These are phyloP conservation scores for Morone saxatilis DNA, from an alignment of 2,113 vertebrate species.

Conservation along the genomic window DNA sequence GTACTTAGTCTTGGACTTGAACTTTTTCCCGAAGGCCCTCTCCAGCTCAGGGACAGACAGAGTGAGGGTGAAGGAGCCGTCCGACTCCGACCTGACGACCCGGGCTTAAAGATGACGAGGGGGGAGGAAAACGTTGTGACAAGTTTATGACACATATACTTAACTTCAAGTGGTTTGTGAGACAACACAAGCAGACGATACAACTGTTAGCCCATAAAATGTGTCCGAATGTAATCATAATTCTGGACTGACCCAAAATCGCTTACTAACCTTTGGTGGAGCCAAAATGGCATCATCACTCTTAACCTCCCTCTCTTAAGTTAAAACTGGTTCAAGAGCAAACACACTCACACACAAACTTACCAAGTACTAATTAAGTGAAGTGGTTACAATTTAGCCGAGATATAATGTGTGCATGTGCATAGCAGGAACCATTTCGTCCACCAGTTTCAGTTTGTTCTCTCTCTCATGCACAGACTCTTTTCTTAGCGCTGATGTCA, in stretches of 20 bases:
- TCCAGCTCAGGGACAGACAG: conserved; percentile 87
- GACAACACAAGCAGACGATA: not conserved
- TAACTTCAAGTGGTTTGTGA: not conserved
- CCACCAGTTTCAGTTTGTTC: conserved; percentile 9
- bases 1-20: conserved; percentile 88
- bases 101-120: conserved; percentile 83
- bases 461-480: conserved; percentile 29
- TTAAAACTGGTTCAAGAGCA: not conserved
- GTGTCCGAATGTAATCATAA: not conserved
- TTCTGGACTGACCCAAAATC: not conserved
- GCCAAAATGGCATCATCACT: not conserved
- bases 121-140: conserved; percentile 23
- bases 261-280: not conserved
- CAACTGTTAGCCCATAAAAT: not conserved
- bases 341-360: not conserved
- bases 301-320: not conserved
- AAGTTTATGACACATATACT: conserved; percentile 35
- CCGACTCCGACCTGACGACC: conserved; percentile 81
- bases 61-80: conserved; percentile 86
- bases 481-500: conserved; percentile 72
- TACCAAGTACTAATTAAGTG: not conserved
- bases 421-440: conserved; percentile 7
- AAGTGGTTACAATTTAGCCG: no score
- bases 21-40: conserved; percentile 85
- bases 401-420: not conserved